These are phyloP conservation scores for Catharus ustulatus DNA, from an alignment of 2,797 vertebrate genomes.

Conservation along the genomic window DNA sequence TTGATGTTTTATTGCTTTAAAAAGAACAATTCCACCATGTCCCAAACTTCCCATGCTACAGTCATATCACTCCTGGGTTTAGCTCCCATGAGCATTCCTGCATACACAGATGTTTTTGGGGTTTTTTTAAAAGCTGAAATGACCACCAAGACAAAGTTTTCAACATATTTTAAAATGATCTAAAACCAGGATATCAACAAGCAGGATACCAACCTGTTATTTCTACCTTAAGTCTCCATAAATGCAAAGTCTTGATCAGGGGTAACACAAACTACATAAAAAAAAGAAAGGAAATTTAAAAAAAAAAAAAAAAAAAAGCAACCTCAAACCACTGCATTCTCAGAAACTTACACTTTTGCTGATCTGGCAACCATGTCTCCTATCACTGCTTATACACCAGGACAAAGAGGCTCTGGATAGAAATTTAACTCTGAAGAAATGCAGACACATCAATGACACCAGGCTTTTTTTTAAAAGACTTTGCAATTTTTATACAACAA, in stretches of 20 bases:
- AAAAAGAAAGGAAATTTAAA: not conserved
- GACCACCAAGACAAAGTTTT: not conserved
- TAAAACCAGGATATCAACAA: not conserved
- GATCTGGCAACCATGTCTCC: not conserved
- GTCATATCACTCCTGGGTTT: not conserved
- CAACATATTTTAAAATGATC: not conserved
- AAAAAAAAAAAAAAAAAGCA: not conserved
- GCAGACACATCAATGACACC: not conserved
- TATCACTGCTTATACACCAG: not conserved
- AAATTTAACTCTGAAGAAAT: not conserved
- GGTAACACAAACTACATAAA: not conserved
- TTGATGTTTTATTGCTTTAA: not conserved
- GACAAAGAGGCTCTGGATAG: not conserved
- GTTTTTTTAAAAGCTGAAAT: not conserved
- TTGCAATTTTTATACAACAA: constrained; percentile 49
- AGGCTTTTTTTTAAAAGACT: not conserved
- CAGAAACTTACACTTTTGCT: not conserved
- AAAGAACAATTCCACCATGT: not conserved
- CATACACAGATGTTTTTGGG: not conserved
- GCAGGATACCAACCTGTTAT: not conserved
- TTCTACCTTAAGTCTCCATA: not conserved
- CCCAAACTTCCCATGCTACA: rapidly evolving
- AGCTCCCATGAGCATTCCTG: not conserved
- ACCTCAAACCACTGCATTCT: not conserved
- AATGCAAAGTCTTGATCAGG: not conserved